These are phyloP conservation scores for Tyrophagus putrescentiae DNA, from an alignment of 1,140 invertebrate species.

Conservation along the genomic window DNA sequence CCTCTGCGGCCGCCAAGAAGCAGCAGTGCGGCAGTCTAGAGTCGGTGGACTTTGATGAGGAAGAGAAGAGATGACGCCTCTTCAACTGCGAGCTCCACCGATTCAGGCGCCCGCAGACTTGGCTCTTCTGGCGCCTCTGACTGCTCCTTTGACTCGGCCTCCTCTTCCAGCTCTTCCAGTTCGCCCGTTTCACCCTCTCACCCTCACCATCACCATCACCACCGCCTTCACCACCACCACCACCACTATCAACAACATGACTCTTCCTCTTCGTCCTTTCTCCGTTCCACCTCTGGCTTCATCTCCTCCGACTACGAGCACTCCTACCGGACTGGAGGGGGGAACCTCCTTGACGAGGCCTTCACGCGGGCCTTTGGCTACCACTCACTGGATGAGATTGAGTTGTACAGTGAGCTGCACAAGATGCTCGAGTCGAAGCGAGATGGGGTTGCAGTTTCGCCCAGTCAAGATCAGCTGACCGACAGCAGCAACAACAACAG, in stretches of 20 bases:
- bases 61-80: background rate
- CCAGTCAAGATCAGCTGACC: background rate
- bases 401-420: background rate
- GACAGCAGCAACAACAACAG: no score
- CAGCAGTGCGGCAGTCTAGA: background rate
- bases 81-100: background rate
- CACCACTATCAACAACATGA: no score
- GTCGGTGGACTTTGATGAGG: conserved; percentile 4
- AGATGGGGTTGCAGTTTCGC: background rate
- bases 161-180: no score
- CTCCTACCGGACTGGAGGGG: no score
- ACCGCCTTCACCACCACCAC: no score
- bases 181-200: no score
- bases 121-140: background rate
- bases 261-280: background rate
- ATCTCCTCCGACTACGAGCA: background rate
- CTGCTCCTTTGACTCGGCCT: background rate
- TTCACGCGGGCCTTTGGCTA: background rate
- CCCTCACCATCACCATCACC: no score
- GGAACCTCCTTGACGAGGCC: background rate
- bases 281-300: background rate
- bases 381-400: conserved; percentile 10
- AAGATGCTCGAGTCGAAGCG: background rate
- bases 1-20: background rate
- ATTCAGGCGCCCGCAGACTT: background rate